Base-by-base conservation (phyloP, 2,113 vertebrate species). In the Lethenteron camtschaticum region DNA sequence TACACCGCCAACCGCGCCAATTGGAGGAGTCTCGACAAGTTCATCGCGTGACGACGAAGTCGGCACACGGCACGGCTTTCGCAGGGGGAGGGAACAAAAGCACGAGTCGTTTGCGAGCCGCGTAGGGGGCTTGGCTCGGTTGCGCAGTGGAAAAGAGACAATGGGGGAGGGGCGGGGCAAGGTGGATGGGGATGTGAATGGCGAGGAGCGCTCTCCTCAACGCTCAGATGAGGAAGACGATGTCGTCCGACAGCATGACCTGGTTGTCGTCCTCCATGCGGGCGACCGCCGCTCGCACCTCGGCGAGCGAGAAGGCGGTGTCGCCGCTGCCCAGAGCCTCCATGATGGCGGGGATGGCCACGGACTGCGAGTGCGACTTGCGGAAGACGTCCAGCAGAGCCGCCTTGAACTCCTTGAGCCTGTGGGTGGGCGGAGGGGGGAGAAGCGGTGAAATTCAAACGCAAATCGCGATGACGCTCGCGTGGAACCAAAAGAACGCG, bases 251-350 rank as follows among this genome's bases (percentile, higher is more conserved):
- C 78, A 96, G 78, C 94, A 97, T 99, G 76, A 99, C 83, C 78
- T 96, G 90, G 84, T 99, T 99, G 75, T 88, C 86, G 0, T 95
- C 87, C 76, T 99, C 90, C 94, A 99, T 99, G 71, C 79, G 83
- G 10, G 75, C 78, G 75, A 99, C 72, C 0, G 88, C 87, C 2
- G 76, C 14, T 8, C 82, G 83, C 24, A 94, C 85, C 79, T 97
- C 90, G 0, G 72, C 71, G 2, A 75, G 55, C 0, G 80, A 81
- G 77, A 97, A 97, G 9, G 79, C 78, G 2, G 82, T 72, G 1
- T 78, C 80, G 57, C 77, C 81, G 0, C 70, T 81, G 80, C 89
- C 95, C 78, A 97, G 75, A 74, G 79, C 80, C 2, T 83, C 83
- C 76, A 83, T 84, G 75, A 92, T 57, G 0, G 1, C 75, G 55